Base-by-base conservation (phyloP, 2,888 invertebrate genomes). In the Anthophora plumipes region DNA sequence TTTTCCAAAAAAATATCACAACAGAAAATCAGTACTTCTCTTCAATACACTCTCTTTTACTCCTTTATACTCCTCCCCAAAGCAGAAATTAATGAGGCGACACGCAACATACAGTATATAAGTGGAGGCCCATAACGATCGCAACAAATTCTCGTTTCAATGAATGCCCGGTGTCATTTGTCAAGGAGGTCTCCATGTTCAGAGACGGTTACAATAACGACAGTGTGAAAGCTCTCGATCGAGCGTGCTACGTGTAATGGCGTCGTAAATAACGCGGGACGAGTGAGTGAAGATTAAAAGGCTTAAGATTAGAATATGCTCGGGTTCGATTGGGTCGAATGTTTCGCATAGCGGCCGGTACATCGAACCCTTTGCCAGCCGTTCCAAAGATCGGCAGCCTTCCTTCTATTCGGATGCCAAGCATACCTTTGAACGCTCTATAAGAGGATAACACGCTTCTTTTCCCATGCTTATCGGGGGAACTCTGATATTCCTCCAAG, bases 381-480 rank as follows among this genome's bases (percentile, higher is more conserved):
- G 73, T 77, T 80, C 71, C 59, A 66, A 81, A 83, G 78, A 80
- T 80, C 80, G 31, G 67, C 71, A 57, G 70, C 68, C 69, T 76
- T 83, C 69, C 77, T 31, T 84, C 83, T 85, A 85, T 86, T 86
- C 82, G 85, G 77, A 87, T 86, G 85, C 88, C 83, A 39, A 70
- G 59, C 88, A 86, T 86, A 85, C 64, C 81, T 78, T 17, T 37
- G 64, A 77, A 76, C 59, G 77, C 59, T 83, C 79, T 85, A 77
- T 66, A 73, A 77, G 70, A 67, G 75, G 73, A 73, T 78, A n/a
- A n/a, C n/a, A 75, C 66, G 17, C 31, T 73, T 67, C 69, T 68
- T 54, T 54, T 74, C 70, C 61, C 22, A 11, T 22, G 20, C 55
- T 59, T 69, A 66, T 61, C 52, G 50, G 41, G n/a, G 48, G 43